phyloP scores from a whole-genome alignment of 2,888 invertebrate genomes.

The Cantharis nigra region DNA sequence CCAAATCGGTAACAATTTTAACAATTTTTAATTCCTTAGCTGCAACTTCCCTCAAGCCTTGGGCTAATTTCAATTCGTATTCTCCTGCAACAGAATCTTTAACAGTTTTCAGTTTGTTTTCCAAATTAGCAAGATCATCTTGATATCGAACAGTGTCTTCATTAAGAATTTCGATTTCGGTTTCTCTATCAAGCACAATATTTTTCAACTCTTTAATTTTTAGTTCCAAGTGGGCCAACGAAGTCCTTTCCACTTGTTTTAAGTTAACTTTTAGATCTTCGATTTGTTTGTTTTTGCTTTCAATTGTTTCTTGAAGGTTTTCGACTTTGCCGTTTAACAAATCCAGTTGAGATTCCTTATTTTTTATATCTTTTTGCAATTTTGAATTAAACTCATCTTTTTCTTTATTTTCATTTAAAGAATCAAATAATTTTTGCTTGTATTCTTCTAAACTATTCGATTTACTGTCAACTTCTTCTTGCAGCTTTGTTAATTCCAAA shows the following conservation, averaged over 20 bases:
- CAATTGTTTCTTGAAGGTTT: conserved; percentile 15
- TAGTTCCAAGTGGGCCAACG: conserved; percentile 55
- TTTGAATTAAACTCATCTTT: conserved; percentile 42
- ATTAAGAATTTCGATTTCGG: conserved; percentile 61
- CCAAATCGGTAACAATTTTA: conserved; percentile 37
- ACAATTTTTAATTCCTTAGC: conserved; percentile 39
- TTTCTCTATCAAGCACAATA: conserved; percentile 55
- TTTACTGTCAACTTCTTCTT: conserved; percentile 57
- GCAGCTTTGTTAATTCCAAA: conserved; percentile 51
- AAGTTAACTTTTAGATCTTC: conserved; percentile 39
- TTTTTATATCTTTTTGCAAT: conserved; percentile 43
- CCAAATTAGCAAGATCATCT: conserved; percentile 57
- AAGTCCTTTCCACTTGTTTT: conserved; percentile 34
- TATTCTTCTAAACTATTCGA: conserved; percentile 31
- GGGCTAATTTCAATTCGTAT: conserved; percentile 31
- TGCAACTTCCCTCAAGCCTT: conserved; percentile 36
- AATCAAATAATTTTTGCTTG: conserved; percentile 30
- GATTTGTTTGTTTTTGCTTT: conserved; percentile 45
- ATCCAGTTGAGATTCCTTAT: conserved; percentile 39
- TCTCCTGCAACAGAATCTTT: conserved; percentile 11
- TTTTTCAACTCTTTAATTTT: conserved; percentile 49
- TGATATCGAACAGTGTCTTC: conserved; percentile 60
- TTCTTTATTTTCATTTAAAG: conserved; percentile 25
- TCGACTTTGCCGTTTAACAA: conserved; percentile 29
- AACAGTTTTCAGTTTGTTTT: conserved; percentile 17